Evolutionary conservation across 2,113 vertebrate genomes (phyloP).

Genomic region (Melanocharis versteri): DNA sequence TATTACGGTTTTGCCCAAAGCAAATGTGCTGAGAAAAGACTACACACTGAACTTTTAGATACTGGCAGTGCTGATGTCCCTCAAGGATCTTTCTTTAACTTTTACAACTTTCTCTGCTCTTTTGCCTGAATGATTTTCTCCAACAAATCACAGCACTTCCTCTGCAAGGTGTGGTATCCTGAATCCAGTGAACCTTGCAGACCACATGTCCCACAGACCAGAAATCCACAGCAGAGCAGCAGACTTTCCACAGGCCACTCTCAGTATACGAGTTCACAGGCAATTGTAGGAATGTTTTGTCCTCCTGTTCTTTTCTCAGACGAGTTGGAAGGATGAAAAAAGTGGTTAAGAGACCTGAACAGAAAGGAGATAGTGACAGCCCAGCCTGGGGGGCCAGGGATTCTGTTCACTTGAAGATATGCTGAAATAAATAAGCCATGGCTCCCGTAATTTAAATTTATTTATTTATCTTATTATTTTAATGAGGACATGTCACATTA

Average conservation of each 20-base stretch:
- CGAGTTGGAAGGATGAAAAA: not conserved
- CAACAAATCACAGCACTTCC: not conserved
- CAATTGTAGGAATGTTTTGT: not conserved
- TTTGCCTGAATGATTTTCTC: not conserved
- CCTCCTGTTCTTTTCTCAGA: not conserved
- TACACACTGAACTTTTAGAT: fast-evolving
- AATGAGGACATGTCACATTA: not conserved
- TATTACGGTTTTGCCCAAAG: not conserved
- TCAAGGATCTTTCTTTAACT: not conserved
- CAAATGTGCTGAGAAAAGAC: not conserved
- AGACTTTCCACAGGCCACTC: not conserved
- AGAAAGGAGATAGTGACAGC: not conserved
- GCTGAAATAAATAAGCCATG: not conserved
- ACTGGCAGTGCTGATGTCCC: not conserved
- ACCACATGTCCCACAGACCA: not conserved
- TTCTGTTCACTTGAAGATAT: not conserved
- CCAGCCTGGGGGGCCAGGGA: not conserved
- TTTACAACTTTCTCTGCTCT: not conserved
- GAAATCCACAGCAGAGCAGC: not conserved
- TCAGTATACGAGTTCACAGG: not conserved
- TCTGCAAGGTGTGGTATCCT: not conserved
- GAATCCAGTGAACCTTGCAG: not conserved
- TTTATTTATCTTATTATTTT: not conserved
- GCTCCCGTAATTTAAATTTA: not conserved
- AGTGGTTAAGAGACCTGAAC: not conserved